phyloP scores from a whole-genome alignment of 2,888 invertebrate genomes.

The Drosophila fungiperda region DNA sequence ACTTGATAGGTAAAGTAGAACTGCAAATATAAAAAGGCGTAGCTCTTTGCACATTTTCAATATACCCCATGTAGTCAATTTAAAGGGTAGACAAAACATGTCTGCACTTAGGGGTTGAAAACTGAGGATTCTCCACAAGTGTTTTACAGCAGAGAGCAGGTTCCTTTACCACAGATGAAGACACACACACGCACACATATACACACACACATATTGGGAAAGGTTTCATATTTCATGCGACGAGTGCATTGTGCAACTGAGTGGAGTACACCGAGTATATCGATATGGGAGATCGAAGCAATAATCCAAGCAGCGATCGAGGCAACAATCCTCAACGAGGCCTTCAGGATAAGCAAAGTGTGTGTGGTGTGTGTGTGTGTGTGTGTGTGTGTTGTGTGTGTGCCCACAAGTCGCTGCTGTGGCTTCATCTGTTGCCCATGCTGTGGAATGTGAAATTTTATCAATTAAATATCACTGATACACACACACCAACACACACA shows the following conservation, averaged over 20 bases:
- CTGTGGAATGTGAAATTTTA: slow-evolving; percentile 76
- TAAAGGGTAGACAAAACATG: not conserved
- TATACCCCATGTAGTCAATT: not conserved
- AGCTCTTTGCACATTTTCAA: not conserved
- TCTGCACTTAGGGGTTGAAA: slow-evolving; percentile 72
- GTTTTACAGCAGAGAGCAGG: slow-evolving; percentile 48
- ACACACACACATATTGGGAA: slow-evolving; percentile 35
- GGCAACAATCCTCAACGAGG: slow-evolving; percentile 51
- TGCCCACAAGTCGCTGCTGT: slow-evolving; percentile 11
- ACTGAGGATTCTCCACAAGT: slow-evolving; percentile 58
- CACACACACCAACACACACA: slow-evolving; percentile 6
- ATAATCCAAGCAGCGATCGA: slow-evolving; percentile 7
- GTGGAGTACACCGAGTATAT: slow-evolving; percentile 41
- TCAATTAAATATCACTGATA: slow-evolving; percentile 69
- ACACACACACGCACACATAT: not conserved
- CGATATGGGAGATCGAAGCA: slow-evolving; percentile 54
- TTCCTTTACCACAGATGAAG: slow-evolving; percentile 59
- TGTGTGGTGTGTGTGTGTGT: not conserved
- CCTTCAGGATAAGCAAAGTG: slow-evolving; percentile 59
- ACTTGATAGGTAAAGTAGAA: no score
- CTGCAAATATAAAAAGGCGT: no score
- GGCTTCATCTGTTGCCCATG: slow-evolving; percentile 1
- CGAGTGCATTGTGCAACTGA: slow-evolving; percentile 70
- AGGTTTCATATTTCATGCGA: slow-evolving; percentile 81
- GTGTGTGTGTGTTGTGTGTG: slow-evolving; percentile 8